Evolutionary conservation across 2,113 vertebrate species (phyloP).

Genomic region (Hucho hucho): DNA sequence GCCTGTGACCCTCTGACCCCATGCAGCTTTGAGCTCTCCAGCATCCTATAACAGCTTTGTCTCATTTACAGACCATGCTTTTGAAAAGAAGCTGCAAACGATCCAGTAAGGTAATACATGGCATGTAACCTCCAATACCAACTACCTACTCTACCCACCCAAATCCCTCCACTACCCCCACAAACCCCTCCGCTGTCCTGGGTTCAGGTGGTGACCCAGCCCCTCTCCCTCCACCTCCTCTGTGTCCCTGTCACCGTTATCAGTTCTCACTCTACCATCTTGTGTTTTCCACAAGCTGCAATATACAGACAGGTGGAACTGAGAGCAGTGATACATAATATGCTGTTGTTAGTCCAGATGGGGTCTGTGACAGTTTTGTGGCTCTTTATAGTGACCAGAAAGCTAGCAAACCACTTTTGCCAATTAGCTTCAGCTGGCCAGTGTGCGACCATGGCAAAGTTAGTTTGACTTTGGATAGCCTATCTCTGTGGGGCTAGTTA

Average conservation of each 20-base stretch:
- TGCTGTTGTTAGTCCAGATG: no score
- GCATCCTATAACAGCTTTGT: conserved; percentile 89
- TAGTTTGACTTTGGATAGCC: no score
- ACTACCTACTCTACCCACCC: neutral
- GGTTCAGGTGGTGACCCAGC: conserved; percentile 26
- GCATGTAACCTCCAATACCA: conserved; percentile 67
- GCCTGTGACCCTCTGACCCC: conserved; percentile 6
- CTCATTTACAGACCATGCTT: conserved; percentile 97
- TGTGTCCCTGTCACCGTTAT: conserved; percentile 34
- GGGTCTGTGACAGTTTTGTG: no score
- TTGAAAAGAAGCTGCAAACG: conserved; percentile 99
- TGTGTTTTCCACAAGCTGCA: conserved; percentile 70
- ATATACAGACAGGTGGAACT: conserved; percentile 44
- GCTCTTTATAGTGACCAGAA: no score
- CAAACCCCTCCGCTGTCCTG: conserved; percentile 45
- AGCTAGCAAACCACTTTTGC: no score
- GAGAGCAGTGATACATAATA: neutral
- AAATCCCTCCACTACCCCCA: conserved; percentile 5
- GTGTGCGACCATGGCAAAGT: no score
- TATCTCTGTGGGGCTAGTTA: no score
- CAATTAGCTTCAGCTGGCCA: no score
- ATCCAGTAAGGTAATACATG: conserved; percentile 98
- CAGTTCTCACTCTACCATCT: conserved; percentile 36
- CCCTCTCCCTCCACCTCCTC: conserved; percentile 48
- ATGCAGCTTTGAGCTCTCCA: conserved; percentile 22